A percentile compares a stretch with the other conserved stretches of the same genome.
Evolutionary conservation across 2,888 invertebrate genomes (phyloP).

Genomic region (Drosophila mimica): DNA sequence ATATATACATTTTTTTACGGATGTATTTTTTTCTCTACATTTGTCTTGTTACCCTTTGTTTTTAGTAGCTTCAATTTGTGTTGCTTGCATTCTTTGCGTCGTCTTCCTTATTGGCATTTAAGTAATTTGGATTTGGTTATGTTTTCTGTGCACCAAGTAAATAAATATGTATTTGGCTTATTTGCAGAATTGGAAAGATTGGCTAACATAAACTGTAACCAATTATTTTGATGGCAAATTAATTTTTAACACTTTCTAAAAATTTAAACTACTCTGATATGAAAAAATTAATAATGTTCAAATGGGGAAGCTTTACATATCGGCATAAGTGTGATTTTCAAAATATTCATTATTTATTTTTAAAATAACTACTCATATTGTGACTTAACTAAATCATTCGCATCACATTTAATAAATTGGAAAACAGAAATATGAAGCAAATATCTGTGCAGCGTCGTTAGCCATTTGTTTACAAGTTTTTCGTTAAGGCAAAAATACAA

Average conservation of each 20-base stretch:
- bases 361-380: not conserved
- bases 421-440: conserved; percentile 14
- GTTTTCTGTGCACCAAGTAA: not conserved
- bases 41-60: conserved; percentile 18
- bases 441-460: conserved; percentile 46
- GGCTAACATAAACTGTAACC: not conserved
- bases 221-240: not conserved
- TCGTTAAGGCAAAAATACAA: conserved; percentile 62
- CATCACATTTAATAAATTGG: conserved; percentile 29
- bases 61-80: conserved; percentile 1
- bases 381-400: not conserved
- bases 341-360: not conserved
- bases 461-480: conserved; percentile 61
- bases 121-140: conserved; percentile 26
- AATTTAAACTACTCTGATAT: not conserved
- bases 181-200: not conserved
- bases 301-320: not conserved
- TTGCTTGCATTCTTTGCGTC: not conserved
- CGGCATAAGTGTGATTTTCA: not conserved
- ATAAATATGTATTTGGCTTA: not conserved
- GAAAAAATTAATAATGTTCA: not conserved
- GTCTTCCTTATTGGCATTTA: conserved; percentile 18
- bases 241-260: not conserved
- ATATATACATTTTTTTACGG: conserved; percentile 29
- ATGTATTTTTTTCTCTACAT: conserved; percentile 28